Percentiles rank a stretch among this genome's conserved stretches.
phyloP scores from a whole-genome alignment of 2,888 invertebrate species.

The Hypena proboscidalis region DNA sequence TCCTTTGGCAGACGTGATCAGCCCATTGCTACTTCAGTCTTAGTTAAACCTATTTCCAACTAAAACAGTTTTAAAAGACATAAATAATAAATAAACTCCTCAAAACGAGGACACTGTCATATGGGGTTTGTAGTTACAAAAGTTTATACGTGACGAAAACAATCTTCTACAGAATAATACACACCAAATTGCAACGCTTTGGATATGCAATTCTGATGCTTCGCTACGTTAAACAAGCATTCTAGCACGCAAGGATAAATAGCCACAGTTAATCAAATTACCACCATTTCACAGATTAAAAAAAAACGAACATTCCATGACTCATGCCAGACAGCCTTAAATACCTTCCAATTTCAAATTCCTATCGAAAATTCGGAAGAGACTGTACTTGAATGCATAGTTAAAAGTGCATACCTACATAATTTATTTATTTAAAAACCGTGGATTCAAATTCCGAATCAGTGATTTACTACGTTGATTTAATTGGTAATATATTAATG shows the following conservation, averaged over 20 bases:
- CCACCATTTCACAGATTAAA: conserved; percentile 21
- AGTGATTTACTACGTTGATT: conserved; percentile 34
- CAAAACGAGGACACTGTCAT: no score
- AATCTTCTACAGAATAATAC: conserved; percentile 2
- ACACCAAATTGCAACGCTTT: conserved; percentile 12
- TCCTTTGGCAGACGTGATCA: no score
- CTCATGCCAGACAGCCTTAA: conserved; percentile 13
- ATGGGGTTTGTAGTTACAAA: no score
- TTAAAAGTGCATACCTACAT: conserved; percentile 7
- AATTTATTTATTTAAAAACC: conserved; percentile 19
- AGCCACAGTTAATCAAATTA: conserved; percentile 18
- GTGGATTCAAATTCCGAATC: conserved; percentile 16
- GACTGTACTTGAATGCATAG: conserved; percentile 1
- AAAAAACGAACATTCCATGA: conserved; percentile 18
- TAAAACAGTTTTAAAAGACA: no score
- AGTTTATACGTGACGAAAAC: not conserved
- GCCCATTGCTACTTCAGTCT: no score
- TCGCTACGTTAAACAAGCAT: conserved; percentile 23
- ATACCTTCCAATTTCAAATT: conserved; percentile 15
- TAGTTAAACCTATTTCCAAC: no score
- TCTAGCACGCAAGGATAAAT: conserved; percentile 23
- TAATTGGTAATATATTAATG: conserved; percentile 43
- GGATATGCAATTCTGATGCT: conserved; percentile 25
- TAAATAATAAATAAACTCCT: no score
- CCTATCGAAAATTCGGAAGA: conserved; percentile 16